A percentile compares a stretch with the other conserved stretches of the same genome.
phyloP scores from a whole-genome alignment of 2,113 vertebrate species.

The Heptranchias perlo region DNA sequence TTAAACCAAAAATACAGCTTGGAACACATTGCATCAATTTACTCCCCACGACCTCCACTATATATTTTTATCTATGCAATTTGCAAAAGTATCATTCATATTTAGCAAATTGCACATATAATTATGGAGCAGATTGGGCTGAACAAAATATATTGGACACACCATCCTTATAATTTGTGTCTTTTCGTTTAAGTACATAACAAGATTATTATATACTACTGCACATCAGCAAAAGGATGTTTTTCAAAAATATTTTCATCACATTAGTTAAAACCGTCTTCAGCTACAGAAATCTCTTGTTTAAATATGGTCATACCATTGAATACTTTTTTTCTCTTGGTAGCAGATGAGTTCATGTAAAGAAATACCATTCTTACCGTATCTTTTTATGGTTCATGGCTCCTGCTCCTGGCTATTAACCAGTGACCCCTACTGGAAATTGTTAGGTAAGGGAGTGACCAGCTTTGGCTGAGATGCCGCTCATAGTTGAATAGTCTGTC shows the following conservation, averaged over 20 bases:
- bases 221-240: not conserved
- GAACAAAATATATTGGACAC: not conserved
- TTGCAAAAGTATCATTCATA: not conserved
- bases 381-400: not conserved
- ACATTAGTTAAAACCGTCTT: not conserved
- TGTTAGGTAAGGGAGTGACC: not conserved
- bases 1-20: not conserved
- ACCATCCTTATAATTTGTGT: not conserved
- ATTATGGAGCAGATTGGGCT: not conserved
- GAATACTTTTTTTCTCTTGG: not conserved
- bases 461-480: not conserved
- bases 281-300: not conserved
- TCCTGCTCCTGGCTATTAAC: not conserved
- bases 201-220: not conserved
- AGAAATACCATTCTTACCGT: not conserved
- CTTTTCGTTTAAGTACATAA: not conserved
- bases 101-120: not conserved
- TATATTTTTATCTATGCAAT: slow-evolving; percentile 33
- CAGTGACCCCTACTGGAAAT: not conserved
- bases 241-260: not conserved
- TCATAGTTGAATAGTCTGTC: not conserved
- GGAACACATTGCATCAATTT: slow-evolving; percentile 27
- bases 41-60: not conserved
- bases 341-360: not conserved
- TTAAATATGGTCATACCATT: not conserved